phyloP scores from a whole-genome alignment of 2,888 invertebrate genomes.

The Idaea dimidiata region DNA sequence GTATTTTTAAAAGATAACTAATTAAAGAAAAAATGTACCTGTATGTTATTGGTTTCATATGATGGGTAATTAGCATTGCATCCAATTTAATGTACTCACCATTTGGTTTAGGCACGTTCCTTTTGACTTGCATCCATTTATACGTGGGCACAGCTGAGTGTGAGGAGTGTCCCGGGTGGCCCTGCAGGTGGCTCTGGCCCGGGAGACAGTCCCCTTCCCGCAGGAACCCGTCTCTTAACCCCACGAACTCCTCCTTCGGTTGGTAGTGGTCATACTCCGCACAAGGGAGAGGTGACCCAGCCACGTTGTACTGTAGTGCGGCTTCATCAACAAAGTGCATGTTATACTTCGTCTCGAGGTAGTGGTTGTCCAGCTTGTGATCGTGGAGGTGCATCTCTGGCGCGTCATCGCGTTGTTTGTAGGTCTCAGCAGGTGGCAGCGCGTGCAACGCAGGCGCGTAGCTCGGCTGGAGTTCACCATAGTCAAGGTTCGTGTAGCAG shows the following conservation, averaged over 20 bases:
- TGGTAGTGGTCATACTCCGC: constrained; percentile 82
- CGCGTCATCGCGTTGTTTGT: constrained; percentile 78
- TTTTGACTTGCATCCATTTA: constrained; percentile 99
- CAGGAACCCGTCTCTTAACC: constrained; percentile 60
- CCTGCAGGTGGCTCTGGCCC: constrained; percentile 54
- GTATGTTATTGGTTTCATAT: too few species aligned
- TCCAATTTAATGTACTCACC: constrained; percentile 79
- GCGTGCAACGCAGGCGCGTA: constrained; percentile 80
- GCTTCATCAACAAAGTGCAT: constrained; percentile 75
- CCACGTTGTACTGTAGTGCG: constrained; percentile 63
- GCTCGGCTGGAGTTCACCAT: constrained; percentile 76
- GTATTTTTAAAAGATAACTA: too few species aligned
- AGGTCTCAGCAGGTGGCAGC: constrained; percentile 75
- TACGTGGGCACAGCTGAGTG: constrained; percentile 91
- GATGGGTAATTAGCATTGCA: too few species aligned
- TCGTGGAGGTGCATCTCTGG: constrained; percentile 70
- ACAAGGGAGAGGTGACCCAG: constrained; percentile 74
- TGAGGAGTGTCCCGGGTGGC: constrained; percentile 68
- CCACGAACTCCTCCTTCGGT: constrained; percentile 83
- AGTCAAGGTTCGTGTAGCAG: constrained; percentile 94
- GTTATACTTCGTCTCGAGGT: constrained; percentile 77
- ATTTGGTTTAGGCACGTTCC: constrained; percentile 96
- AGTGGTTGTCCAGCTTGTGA: constrained; percentile 72
- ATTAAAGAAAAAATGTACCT: too few species aligned
- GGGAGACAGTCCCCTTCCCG: constrained; percentile 58